Evolutionary conservation across 30 jellyfish, hydroid and myxozoan genomes (phyloP).

Genomic region (Chrysaora quinquecirrha): DNA sequence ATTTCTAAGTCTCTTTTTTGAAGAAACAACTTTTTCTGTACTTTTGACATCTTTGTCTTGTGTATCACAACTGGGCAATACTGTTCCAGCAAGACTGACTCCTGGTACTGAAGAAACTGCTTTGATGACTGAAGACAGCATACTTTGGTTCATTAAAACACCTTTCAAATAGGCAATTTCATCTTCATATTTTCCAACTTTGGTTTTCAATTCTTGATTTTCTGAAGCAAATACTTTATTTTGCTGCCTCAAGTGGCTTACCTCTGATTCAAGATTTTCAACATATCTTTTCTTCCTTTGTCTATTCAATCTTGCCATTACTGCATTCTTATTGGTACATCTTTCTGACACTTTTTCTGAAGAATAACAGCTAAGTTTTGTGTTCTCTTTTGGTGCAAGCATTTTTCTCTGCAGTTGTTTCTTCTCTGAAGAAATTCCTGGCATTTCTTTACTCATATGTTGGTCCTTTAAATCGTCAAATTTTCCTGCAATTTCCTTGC

Average conservation of each 20-base stretch:
- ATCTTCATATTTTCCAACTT: slow-evolving; percentile 28
- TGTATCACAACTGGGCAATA: not conserved
- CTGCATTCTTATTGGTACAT: slow-evolving; percentile 72
- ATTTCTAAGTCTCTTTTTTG: not conserved
- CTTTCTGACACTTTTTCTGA: slow-evolving; percentile 4
- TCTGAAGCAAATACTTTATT: slow-evolving; percentile 51
- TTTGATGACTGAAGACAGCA: slow-evolving; percentile 72
- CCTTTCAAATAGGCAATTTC: slow-evolving; percentile 62
- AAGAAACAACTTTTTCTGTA: not conserved
- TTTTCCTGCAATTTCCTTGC: not conserved
- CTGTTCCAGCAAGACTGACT: slow-evolving; percentile 47
- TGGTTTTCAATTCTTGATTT: slow-evolving; percentile 35
- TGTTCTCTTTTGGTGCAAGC: not conserved
- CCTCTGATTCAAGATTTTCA: slow-evolving; percentile 77
- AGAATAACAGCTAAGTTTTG: not conserved
- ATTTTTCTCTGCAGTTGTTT: not conserved
- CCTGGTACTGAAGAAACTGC: slow-evolving; percentile 80
- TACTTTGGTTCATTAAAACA: slow-evolving; percentile 68
- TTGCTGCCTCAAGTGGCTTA: slow-evolving; percentile 55
- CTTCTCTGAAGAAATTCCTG: too few species aligned
- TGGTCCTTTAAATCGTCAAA: not conserved
- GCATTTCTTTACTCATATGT: not conserved
- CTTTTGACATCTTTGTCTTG: not conserved
- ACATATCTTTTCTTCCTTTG: slow-evolving; percentile 81
- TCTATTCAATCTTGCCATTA: slow-evolving; percentile 83